Percentiles rank a stretch among this genome's conserved stretches.
Conservation (phyloP, 2,797 vertebrate genomes). For the Myoxocephalus aenaeus region DNA sequence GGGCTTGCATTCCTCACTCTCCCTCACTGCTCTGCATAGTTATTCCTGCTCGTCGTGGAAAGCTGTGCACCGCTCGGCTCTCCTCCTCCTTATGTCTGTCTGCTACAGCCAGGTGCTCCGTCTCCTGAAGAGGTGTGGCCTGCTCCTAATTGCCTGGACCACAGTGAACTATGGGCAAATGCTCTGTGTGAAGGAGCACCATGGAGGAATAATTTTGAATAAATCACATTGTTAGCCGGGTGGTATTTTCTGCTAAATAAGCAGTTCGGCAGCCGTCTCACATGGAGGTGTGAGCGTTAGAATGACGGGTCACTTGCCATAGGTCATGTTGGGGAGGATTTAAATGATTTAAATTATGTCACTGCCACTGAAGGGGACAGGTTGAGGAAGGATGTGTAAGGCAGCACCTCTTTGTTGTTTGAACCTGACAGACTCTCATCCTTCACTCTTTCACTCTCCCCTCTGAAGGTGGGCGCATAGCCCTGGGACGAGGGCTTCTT, state of each 20-base stretch:
- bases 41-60: conserved; percentile 72
- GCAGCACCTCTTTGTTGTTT: conserved; percentile 83
- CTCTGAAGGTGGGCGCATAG: conserved; percentile 72
- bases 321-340: conserved; percentile 82
- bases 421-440: conserved; percentile 80
- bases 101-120: conserved; percentile 77
- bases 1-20: conserved; percentile 80
- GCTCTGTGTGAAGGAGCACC: conserved; percentile 77
- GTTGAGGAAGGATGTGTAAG: conserved; percentile 79
- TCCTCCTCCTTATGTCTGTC: conserved; percentile 75
- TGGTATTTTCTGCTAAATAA: conserved; percentile 81
- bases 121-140: conserved; percentile 79
- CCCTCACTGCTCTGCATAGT: conserved; percentile 73
- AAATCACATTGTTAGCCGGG: conserved; percentile 79
- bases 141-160: conserved; percentile 80
- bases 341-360: conserved; percentile 85
- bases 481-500: conserved; percentile 73
- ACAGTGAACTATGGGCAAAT: conserved; percentile 77
- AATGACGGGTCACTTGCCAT: conserved; percentile 82
- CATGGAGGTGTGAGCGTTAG: conserved; percentile 71
- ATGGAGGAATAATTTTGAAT: conserved; percentile 84
- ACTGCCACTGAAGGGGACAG: conserved; percentile 77
- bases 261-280: conserved; percentile 73
- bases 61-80: conserved; percentile 58
- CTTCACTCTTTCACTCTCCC: conserved; percentile 64